Conservation (phyloP, 2,888 invertebrate species). For the Seira musarum region DNA sequence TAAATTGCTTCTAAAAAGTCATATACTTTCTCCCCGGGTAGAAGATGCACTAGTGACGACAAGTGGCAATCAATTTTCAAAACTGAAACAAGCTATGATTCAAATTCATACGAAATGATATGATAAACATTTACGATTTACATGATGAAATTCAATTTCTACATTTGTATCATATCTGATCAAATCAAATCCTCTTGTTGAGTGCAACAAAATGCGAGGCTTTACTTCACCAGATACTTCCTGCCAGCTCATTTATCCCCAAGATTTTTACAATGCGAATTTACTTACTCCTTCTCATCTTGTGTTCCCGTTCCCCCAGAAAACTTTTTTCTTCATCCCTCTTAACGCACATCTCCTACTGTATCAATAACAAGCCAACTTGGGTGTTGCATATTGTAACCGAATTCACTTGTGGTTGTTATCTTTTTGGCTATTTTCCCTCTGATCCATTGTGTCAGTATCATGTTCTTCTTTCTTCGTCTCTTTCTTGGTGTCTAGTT, state of each 20-base stretch:
- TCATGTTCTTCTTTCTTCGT: constrained; percentile 8
- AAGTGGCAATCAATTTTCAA: constrained; percentile 11
- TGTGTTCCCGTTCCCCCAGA: not conserved
- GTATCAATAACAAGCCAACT: not conserved
- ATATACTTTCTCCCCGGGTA: too few relatives aligned
- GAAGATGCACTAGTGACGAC: too few relatives aligned
- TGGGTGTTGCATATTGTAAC: too few relatives aligned
- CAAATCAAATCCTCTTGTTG: not conserved
- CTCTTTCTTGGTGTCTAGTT: constrained; percentile 23
- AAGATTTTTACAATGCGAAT: constrained; percentile 26
- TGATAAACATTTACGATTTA: too few relatives aligned
- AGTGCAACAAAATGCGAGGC: constrained; percentile 6
- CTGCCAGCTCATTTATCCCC: constrained; percentile 13
- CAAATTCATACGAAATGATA: too few relatives aligned
- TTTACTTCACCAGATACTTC: too few relatives aligned
- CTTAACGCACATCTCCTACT: not conserved
- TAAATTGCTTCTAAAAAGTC: too few relatives aligned
- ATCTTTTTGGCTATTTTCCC: constrained; percentile 31
- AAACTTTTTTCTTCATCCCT: too few relatives aligned
- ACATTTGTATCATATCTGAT: not conserved
- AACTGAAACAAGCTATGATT: too few relatives aligned
- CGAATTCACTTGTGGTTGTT: constrained; percentile 3
- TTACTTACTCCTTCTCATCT: constrained; percentile 40
- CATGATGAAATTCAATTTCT: too few relatives aligned
- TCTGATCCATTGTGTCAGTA: constrained; percentile 43